Percentiles rank a stretch among this genome's conserved stretches.
Evolutionary conservation across 2,888 invertebrate species (phyloP).

Genomic region (Caenorhabditis panamensis): DNA sequence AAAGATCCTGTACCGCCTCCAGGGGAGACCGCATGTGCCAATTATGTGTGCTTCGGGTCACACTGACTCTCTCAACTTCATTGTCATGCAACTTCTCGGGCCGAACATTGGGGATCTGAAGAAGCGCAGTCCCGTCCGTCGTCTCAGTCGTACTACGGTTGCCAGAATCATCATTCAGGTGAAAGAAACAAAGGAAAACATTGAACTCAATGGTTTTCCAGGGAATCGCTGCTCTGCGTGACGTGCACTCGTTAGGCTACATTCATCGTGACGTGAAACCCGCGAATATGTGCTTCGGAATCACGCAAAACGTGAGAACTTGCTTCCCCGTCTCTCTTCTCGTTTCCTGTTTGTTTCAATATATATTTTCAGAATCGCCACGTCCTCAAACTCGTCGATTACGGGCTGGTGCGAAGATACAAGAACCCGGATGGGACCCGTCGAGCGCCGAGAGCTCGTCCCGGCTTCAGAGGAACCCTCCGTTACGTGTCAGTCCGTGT

Average conservation of each 20-base stretch:
- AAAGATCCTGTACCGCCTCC: constrained; percentile 65
- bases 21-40: constrained; percentile 67
- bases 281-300: constrained; percentile 73
- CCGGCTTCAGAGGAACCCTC: constrained; percentile 72
- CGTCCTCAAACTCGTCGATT: constrained; percentile 67
- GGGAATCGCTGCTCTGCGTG: constrained; percentile 72
- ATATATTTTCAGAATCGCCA: constrained; percentile 61
- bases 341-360: too few species aligned
- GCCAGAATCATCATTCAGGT: constrained; percentile 71
- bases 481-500: constrained; percentile 74
- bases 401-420: constrained; percentile 69
- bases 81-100: constrained; percentile 73
- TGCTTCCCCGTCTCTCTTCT: not conserved
- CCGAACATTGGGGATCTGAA: constrained; percentile 73
- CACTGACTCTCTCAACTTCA: constrained; percentile 60
- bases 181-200: too few species aligned
- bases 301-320: constrained; percentile 65
- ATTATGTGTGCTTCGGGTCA: constrained; percentile 59
- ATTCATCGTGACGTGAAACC: constrained; percentile 77
- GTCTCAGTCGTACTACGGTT: constrained; percentile 65
- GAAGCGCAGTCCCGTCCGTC: constrained; percentile 66
- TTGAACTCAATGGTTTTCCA: constrained; percentile 30
- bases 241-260: constrained; percentile 72
- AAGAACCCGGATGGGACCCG: constrained; percentile 62
- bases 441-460: constrained; percentile 46